phyloP scores from a whole-genome alignment of 2,888 invertebrate species.

The Cancer borealis region DNA sequence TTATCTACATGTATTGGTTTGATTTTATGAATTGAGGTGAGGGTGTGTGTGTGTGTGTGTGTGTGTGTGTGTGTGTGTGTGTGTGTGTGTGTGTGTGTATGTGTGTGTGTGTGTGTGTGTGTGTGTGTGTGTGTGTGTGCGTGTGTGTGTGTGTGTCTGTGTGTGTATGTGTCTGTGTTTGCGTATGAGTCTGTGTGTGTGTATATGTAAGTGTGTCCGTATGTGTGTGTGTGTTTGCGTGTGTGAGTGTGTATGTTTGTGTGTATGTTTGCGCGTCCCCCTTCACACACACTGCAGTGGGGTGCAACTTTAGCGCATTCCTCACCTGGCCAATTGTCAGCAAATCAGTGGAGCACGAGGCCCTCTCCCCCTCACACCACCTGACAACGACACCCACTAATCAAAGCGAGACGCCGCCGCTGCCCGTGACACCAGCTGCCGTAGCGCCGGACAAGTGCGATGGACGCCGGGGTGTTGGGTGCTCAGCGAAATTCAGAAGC shows the following conservation, averaged over 20 bases:
- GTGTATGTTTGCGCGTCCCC: too few species aligned
- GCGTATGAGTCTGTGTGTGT: neutral
- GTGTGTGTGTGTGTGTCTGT: slow-evolving; percentile 6
- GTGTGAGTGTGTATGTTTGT: neutral
- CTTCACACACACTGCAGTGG: neutral
- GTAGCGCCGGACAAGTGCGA: neutral
- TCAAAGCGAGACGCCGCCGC: neutral
- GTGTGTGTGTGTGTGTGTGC: slow-evolving; percentile 9
- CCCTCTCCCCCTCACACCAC: neutral
- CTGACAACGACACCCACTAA: neutral
- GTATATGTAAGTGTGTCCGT: neutral
- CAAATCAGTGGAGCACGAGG: neutral
- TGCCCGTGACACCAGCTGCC: slow-evolving; percentile 15
- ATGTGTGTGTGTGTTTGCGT: neutral
- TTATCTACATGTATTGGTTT: too few species aligned
- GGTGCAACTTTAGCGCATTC: neutral
- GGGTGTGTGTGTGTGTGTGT: slow-evolving; percentile 15
- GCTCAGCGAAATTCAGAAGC: slow-evolving; percentile 27
- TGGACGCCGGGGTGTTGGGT: neutral
- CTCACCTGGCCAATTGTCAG: slow-evolving; percentile 1
- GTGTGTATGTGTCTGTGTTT: neutral
- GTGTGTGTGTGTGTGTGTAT: neutral
- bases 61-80: slow-evolving; percentile 7
- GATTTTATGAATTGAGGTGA: too few species aligned
- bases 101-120: too few species aligned